Conservation (phyloP, 2,888 invertebrate genomes). For the Ischnura elegans region DNA sequence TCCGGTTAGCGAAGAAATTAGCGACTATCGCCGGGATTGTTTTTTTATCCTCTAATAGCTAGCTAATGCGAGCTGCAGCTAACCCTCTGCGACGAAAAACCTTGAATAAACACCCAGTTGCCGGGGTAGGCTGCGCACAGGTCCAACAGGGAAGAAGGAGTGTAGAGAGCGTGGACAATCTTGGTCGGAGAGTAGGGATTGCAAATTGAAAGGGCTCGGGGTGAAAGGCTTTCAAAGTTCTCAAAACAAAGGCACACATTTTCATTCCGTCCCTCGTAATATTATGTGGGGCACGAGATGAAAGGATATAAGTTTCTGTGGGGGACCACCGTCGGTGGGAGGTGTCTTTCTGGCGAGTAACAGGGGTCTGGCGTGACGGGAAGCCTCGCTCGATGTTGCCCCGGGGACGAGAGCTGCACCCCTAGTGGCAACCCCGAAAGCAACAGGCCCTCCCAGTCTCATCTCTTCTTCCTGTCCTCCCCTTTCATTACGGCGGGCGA, state of each 20-base stretch:
- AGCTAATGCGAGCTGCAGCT: too few species aligned
- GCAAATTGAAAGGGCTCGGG: not conserved
- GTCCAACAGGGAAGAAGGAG: too few species aligned
- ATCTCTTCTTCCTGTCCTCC: not conserved
- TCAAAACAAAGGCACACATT: constrained; percentile 8
- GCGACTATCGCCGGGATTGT: too few species aligned
- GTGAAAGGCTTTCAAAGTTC: not conserved
- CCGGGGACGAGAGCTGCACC: not conserved
- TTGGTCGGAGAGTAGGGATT: not conserved
- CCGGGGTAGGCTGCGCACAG: too few species aligned
- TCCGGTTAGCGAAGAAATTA: too few species aligned
- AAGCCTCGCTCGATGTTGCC: constrained; percentile 1
- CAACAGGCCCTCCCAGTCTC: constrained; percentile 20
- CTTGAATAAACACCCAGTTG: too few species aligned
- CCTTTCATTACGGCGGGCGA: constrained; percentile 9
- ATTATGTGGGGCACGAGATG: constrained; percentile 27
- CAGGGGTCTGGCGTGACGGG: not conserved
- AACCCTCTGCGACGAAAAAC: too few species aligned
- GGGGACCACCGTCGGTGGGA: not conserved
- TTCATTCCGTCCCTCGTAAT: not conserved
- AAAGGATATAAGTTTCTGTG: constrained; percentile 11
- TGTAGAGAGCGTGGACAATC: not conserved
- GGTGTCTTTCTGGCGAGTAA: not conserved
- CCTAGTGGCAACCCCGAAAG: not conserved
- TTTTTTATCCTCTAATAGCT: too few species aligned